Evolutionary conservation across 2,113 vertebrate genomes (phyloP).

Genomic region (Cepphus grylle): DNA sequence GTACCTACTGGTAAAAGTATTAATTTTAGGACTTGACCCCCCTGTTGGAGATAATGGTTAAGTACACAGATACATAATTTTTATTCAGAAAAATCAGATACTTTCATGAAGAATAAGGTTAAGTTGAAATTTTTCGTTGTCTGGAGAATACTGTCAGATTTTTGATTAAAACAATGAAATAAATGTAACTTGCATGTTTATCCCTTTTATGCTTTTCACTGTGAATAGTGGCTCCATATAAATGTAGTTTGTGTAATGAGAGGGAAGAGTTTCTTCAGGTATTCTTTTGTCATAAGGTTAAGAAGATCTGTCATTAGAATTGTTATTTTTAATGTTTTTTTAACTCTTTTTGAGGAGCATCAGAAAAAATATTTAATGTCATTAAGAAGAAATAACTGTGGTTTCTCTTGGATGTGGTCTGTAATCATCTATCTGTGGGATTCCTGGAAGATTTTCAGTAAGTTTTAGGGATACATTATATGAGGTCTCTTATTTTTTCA

Average conservation of each 20-base stretch:
- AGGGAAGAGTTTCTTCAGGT: neutral
- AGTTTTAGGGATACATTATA: neutral
- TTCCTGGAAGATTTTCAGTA: neutral
- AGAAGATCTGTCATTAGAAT: neutral
- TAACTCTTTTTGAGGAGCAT: neutral
- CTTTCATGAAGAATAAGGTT: neutral
- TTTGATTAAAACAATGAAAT: neutral
- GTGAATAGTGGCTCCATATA: neutral
- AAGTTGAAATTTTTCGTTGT: neutral
- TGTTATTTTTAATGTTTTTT: neutral
- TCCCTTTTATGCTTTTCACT: neutral
- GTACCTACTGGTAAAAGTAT: neutral
- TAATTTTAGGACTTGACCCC: neutral
- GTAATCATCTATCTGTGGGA: neutral
- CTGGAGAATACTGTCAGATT: neutral
- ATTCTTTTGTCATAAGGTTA: neutral
- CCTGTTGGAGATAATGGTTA: neutral
- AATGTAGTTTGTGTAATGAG: neutral
- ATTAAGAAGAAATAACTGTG: neutral
- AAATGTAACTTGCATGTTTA: neutral
- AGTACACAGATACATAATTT: neutral
- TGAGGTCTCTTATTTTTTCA: neutral
- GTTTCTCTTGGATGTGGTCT: neutral
- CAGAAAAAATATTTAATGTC: neutral
- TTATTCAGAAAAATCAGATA: constrained; percentile 2